Conservation (phyloP, 2,888 invertebrate genomes). For the Caenorhabditis sp. region DNA sequence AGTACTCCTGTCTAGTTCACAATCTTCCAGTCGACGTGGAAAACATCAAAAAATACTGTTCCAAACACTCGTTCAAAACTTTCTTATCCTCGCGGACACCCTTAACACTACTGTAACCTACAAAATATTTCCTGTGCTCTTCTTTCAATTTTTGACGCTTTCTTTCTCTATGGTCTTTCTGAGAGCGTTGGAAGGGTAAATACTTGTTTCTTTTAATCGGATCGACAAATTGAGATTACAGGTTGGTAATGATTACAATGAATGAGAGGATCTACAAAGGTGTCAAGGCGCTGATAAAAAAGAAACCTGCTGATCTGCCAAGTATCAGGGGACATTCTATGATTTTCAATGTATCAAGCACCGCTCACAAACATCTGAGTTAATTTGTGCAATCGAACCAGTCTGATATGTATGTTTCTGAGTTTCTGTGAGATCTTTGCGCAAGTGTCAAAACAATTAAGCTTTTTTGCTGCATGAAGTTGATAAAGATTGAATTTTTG, state of each 20-base stretch:
- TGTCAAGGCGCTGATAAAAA: not conserved
- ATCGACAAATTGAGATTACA: too few relatives aligned
- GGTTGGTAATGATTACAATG: slow-evolving; percentile 47
- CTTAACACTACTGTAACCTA: slow-evolving; percentile 49
- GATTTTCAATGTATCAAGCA: slow-evolving; percentile 44
- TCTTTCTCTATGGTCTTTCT: slow-evolving; percentile 54
- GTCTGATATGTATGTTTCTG: not conserved
- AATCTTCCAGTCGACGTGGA: slow-evolving; percentile 18
- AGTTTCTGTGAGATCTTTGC: slow-evolving; percentile 2
- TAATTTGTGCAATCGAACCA: slow-evolving; percentile 13
- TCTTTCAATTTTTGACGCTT: slow-evolving; percentile 48
- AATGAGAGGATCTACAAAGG: slow-evolving; percentile 44
- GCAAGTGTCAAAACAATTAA: not conserved
- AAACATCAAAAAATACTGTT: slow-evolving; percentile 37
- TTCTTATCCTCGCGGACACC: slow-evolving; percentile 38
- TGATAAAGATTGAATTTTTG: too few relatives aligned
- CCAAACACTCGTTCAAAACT: slow-evolving; percentile 47
- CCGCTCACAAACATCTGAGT: slow-evolving; percentile 20
- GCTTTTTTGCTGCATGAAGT: too few relatives aligned
- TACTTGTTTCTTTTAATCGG: not conserved
- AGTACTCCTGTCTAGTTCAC: slow-evolving; percentile 13
- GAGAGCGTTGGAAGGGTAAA: slow-evolving; percentile 43
- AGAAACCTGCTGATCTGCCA: slow-evolving; percentile 17
- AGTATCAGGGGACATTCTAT: slow-evolving; percentile 30
- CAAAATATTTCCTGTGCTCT: slow-evolving; percentile 32